A percentile compares a stretch with the other conserved stretches of the same genome.
Conservation (phyloP, 2,113 vertebrate species). For the Dicaeum eximium region DNA sequence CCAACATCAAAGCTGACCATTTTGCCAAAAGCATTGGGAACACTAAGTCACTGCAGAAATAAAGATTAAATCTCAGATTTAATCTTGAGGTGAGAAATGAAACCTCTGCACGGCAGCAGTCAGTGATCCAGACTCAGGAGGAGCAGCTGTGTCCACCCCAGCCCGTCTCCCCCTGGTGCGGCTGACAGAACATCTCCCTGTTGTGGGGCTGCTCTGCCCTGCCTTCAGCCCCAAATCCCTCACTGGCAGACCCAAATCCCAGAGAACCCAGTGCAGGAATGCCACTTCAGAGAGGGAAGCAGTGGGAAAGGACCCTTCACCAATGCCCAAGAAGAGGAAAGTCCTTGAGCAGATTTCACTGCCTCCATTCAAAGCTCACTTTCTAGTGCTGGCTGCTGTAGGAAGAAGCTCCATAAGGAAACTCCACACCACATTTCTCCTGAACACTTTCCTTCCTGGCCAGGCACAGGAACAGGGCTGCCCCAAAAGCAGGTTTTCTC, state of each 20-base stretch:
- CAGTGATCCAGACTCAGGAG: neutral
- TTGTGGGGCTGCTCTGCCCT: accelerated
- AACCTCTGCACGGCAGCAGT: neutral
- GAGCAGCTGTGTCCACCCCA: neutral
- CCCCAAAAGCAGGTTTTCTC: neutral
- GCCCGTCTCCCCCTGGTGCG: accelerated
- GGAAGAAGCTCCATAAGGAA: neutral
- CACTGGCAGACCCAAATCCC: neutral
- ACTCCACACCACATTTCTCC: neutral
- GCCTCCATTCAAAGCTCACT: accelerated
- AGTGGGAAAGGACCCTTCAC: neutral
- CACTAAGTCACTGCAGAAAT: neutral
- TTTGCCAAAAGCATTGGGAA: conserved; percentile 2
- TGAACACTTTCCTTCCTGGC: neutral
- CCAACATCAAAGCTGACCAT: neutral
- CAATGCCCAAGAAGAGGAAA: neutral
- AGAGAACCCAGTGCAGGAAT: neutral
- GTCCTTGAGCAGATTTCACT: neutral
- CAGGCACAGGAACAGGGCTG: neutral
- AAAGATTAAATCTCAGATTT: conserved; percentile 9
- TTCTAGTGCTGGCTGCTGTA: neutral
- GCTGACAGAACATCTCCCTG: neutral
- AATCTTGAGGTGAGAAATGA: conserved; percentile 29
- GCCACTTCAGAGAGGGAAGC: neutral
- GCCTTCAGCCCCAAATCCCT: neutral